Base-by-base conservation (phyloP, 2,797 vertebrate species). In the Macropodus opercularis region DNA sequence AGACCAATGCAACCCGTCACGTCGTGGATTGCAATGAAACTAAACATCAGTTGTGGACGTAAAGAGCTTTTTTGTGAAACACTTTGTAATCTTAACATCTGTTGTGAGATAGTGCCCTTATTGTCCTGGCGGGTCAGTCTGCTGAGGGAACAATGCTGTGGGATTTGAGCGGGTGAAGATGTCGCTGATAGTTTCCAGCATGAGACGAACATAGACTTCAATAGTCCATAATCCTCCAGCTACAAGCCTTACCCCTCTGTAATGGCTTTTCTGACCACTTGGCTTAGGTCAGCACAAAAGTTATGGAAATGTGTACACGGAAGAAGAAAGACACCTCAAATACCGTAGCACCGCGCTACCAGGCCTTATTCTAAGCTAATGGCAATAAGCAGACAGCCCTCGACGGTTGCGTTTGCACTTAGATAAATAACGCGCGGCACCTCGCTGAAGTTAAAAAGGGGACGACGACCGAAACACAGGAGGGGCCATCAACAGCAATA, bases 101-200 rank as follows among this genome's bases (percentile, higher is more conserved):
- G 22, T 61, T 60, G 60, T 66, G 54, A 61, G 51, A 77, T 59
- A 14, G 55, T 41, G 58, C 41, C 64, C 66, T 75, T 70, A 75
- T 86, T 82, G 63, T 65, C 62, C 46, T 79, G 77, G 69, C 68
- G 69, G 87, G 77, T 80, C 85, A 85, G 80, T 44, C 61, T 23
- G 78, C 50, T 36, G 65, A 74, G 65, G 75, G 52, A 67, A 77
- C 86, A 89, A 91, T 81, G 84, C 82, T n/a, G 48, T 71, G 79
- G 86, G 86, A 91, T 91, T 92, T 88, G 81, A 85, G 72, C 72
- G 56, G 87, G 88, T 90, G 87, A 91, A 90, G 83, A 90, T 89
- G 86, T 89, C 87, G 89, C 80, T 74, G 85, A 86, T 85, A 80
- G 85, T 86, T 89, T 89, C 83, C 69, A 80, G 81, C 75, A 76